These are phyloP conservation scores for Delichon dasypus DNA, from an alignment of 2,797 vertebrate genomes.

Conservation along the genomic window DNA sequence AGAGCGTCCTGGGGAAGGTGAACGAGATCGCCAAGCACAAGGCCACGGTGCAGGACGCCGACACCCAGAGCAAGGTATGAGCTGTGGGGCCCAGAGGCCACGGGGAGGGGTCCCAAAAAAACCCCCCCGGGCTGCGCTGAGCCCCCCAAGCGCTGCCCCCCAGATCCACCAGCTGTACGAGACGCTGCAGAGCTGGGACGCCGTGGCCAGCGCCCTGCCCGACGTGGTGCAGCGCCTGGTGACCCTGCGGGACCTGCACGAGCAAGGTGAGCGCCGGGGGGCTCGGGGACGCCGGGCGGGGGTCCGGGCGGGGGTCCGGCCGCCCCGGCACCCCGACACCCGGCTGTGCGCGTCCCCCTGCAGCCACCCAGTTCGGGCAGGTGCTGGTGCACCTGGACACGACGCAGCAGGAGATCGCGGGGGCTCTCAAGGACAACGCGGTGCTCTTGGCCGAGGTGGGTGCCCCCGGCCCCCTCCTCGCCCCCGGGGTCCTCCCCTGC, in stretches of 20 bases:
- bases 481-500: not conserved
- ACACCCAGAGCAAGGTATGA: not conserved
- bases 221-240: not conserved
- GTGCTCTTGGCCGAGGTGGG: not conserved
- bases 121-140: not conserved
- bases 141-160: not conserved
- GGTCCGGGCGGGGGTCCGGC: not conserved
- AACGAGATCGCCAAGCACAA: conserved; percentile 2
- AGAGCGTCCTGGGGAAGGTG: not conserved
- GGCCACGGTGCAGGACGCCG: not conserved
- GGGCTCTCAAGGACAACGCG: not conserved
- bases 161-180: not conserved
- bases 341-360: fast-evolving
- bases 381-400: conserved; percentile 14
- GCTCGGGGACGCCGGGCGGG: fast-evolving
- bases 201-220: not conserved
- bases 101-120: fast-evolving
- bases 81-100: not conserved
- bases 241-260: not conserved
- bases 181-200: not conserved
- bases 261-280: not conserved
- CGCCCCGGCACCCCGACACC: not conserved
- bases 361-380: not conserved
- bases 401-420: not conserved
- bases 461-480: not conserved